Percentiles rank a stretch among this genome's conserved stretches.
phyloP scores from a whole-genome alignment of 2,888 invertebrate species.

The Cerceris ruficornis region DNA sequence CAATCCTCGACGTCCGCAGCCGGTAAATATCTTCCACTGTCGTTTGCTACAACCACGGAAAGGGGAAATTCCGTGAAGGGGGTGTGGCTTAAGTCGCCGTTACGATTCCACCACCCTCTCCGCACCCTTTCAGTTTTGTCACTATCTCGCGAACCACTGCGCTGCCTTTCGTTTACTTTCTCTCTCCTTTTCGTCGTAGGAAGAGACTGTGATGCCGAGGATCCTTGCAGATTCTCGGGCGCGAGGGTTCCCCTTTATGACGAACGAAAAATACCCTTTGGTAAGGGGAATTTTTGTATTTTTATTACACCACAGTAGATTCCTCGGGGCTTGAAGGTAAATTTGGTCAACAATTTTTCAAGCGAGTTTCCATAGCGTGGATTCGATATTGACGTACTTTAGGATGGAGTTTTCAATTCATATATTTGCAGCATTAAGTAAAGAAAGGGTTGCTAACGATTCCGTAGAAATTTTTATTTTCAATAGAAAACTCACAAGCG shows the following conservation, averaged over 20 bases:
- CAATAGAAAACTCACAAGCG: no score
- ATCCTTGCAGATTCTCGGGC: not conserved
- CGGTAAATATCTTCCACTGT: slow-evolving; percentile 63
- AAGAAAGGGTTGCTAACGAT: no score
- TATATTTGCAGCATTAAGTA: no score
- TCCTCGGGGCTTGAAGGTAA: no score
- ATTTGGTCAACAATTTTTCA: no score
- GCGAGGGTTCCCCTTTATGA: not conserved
- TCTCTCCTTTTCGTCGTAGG: not conserved
- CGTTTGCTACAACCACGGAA: slow-evolving; percentile 38
- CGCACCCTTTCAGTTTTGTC: slow-evolving; percentile 22
- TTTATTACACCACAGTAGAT: no score
- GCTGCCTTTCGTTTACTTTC: not conserved
- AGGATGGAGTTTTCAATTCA: no score
- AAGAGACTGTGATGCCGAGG: not conserved
- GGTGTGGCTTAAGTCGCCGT: slow-evolving; percentile 44
- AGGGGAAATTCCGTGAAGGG: slow-evolving; percentile 9
- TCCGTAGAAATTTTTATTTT: no score
- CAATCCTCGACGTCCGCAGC: slow-evolving; percentile 61
- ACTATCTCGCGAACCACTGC: slow-evolving; percentile 27
- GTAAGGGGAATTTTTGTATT: not conserved
- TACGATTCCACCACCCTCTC: slow-evolving; percentile 32
- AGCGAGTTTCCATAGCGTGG: no score
- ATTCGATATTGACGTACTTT: no score
- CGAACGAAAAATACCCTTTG: not conserved